Percentiles rank a stretch among this genome's conserved stretches.
Conservation (phyloP, 2,888 invertebrate genomes). For the Xiphydria camelus region DNA sequence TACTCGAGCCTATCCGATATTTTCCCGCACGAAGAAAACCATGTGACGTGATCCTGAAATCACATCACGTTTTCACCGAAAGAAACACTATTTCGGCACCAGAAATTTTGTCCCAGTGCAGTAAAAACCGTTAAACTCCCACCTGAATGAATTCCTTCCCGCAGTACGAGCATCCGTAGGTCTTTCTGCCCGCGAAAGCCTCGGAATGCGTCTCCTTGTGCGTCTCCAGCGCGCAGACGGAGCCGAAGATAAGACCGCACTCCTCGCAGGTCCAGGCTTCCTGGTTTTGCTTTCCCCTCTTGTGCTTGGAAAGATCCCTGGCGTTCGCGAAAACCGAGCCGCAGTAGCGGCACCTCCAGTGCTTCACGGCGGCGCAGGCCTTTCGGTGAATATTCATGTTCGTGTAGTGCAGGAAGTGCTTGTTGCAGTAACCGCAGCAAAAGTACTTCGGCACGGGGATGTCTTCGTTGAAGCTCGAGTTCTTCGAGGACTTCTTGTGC, state of each 20-base stretch:
- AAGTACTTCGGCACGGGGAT: slow-evolving; percentile 16
- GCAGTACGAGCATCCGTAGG: slow-evolving; percentile 14
- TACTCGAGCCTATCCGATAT: too few species aligned
- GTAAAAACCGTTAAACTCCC: too few species aligned
- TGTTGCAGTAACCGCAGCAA: slow-evolving; percentile 16
- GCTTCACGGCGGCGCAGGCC: slow-evolving; percentile 5
- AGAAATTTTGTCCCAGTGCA: too few species aligned
- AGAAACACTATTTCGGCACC: too few species aligned
- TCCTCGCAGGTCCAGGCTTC: slow-evolving; percentile 10
- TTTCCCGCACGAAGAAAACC: too few species aligned
- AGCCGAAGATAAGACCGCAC: slow-evolving; percentile 11
- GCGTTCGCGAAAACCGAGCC: slow-evolving; percentile 9
- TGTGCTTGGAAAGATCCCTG: slow-evolving; percentile 14
- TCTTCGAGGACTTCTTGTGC: slow-evolving; percentile 12
- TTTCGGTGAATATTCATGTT: slow-evolving; percentile 20
- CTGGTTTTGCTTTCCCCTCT: slow-evolving; percentile 7
- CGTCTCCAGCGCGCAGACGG: slow-evolving; percentile 11
- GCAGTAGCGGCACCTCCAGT: slow-evolving; percentile 15
- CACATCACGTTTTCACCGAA: too few species aligned
- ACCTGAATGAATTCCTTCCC: slow-evolving; percentile 17
- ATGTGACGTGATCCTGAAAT: too few species aligned
- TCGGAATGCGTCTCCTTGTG: slow-evolving; percentile 15
- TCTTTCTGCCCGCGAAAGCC: not conserved
- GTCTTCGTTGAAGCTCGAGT: not conserved
- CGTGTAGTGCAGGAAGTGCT: slow-evolving; percentile 13